These are phyloP conservation scores for Oceanodroma leucorhoa DNA, from an alignment of 2,797 vertebrate genomes.

Conservation along the genomic window DNA sequence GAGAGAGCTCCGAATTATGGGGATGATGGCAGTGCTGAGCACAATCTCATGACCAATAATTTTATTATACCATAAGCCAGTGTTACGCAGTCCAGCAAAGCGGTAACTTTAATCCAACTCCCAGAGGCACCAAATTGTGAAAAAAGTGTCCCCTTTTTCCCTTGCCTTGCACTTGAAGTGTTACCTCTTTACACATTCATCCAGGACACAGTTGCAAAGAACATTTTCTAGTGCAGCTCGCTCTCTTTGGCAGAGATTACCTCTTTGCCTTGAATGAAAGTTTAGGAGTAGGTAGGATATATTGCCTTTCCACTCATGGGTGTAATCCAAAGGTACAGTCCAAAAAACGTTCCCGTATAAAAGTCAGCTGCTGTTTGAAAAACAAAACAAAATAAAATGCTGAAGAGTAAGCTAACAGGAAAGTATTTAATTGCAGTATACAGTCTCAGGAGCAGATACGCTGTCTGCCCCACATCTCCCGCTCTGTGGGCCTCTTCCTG, in stretches of 20 bases:
- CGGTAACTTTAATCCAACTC: no score
- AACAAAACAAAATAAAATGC: not conserved
- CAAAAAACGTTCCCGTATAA: not conserved
- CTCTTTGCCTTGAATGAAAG: fast-evolving
- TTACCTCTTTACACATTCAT: not conserved
- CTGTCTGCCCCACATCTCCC: fast-evolving
- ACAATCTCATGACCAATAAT: no score
- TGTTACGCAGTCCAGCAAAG: no score
- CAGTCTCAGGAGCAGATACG: not conserved
- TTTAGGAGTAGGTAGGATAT: not conserved
- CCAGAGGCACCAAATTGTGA: not conserved
- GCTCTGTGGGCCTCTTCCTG: not conserved
- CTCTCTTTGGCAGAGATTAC: not conserved
- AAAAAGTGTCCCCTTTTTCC: not conserved
- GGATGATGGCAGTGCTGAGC: no score
- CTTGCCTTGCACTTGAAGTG: not conserved
- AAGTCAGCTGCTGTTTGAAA: not conserved
- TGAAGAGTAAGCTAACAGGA: not conserved
- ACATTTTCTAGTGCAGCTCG: not conserved
- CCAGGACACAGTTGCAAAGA: not conserved
- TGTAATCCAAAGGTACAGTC: not conserved
- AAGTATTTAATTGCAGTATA: not conserved
- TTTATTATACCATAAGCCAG: no score
- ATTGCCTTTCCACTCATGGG: not conserved
- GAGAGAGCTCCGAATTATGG: no score